Percentiles rank a stretch among this genome's conserved stretches.
Conservation (phyloP, 1,140 invertebrate species). For the Berghia stephanieae region DNA sequence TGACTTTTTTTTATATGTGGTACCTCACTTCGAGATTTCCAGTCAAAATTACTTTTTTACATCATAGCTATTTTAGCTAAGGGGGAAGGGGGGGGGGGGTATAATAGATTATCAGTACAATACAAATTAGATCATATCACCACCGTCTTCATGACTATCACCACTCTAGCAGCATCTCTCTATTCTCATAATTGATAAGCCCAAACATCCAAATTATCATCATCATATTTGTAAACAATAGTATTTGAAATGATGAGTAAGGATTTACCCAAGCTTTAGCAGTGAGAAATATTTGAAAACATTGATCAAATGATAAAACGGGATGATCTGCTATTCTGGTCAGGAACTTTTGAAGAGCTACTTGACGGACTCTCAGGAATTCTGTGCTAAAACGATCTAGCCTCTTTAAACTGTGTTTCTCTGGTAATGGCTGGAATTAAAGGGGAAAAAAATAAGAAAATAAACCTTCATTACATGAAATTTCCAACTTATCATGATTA, state of each 20-base stretch:
- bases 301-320: constrained; percentile 77
- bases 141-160: no score
- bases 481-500: no score
- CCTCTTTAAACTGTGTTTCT: constrained; percentile 77
- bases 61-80: no score
- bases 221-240: neutral
- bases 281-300: constrained; percentile 77
- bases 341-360: constrained; percentile 77
- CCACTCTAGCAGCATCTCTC: no score
- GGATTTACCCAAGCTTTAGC: constrained; percentile 72
- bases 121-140: no score
- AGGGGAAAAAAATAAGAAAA: no score
- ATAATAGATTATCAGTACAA: no score
- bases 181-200: neutral
- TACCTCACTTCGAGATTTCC: no score
- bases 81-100: no score
- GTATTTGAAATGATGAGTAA: neutral
- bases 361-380: constrained; percentile 78
- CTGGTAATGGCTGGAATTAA: constrained; percentile 79
- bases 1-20: no score
- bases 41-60: no score
- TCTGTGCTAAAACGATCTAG: constrained; percentile 80
- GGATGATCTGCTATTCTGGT: constrained; percentile 76
- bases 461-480: no score
- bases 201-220: neutral